Evolutionary conservation across 2,888 invertebrate genomes (phyloP), one percentile per base, ranked within the genome.

Genomic region (Oxytorus armatus): DNA sequence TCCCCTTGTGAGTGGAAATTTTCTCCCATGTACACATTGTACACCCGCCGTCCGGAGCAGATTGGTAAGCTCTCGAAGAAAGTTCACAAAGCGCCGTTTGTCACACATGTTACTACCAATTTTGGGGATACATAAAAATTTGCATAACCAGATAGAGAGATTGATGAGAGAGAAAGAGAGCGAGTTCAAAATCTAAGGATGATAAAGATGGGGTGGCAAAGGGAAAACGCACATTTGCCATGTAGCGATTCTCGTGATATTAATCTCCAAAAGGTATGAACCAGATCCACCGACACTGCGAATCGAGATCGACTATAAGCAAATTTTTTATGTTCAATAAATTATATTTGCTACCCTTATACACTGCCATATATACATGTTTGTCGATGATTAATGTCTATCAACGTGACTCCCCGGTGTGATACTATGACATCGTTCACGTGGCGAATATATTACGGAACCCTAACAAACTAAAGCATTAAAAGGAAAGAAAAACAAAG

Each of bases 121-220:
- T 84, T 84, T 65, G 80, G 77, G 83, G 75, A 69, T 83, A 82
- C 81, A 85, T 75, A 68, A 77, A 86, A 88, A 88, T 88, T 88
- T 86, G 82, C 88, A 88, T 88, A 84, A 83, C 75, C 68, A 44
- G 25, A 44, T 61, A 49, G 11, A 39, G 21, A 16, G 73, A 44
- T 16, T 16, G 3, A 11, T 25, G 16, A 23, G 29, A 47, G 25
- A 21, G 14, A 18, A 29, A 70, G 61, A 51, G 21, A 79, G 51
- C 55, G 70, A 55, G 66, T 65, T 73, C 42, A 47, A 33, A 21
- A 65, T n/a, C 7, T 8, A 33, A 14, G 36, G 55, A 44, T 44
- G 63, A 73, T 63, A 63, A 42, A 73, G 63, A 23, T 5, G 63
- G 57, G 75, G 61, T 70, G 74, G 75, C 55, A 70, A 70, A 8